Evolutionary conservation across 2,888 invertebrate species (phyloP).

Genomic region (Colletes collaris): DNA sequence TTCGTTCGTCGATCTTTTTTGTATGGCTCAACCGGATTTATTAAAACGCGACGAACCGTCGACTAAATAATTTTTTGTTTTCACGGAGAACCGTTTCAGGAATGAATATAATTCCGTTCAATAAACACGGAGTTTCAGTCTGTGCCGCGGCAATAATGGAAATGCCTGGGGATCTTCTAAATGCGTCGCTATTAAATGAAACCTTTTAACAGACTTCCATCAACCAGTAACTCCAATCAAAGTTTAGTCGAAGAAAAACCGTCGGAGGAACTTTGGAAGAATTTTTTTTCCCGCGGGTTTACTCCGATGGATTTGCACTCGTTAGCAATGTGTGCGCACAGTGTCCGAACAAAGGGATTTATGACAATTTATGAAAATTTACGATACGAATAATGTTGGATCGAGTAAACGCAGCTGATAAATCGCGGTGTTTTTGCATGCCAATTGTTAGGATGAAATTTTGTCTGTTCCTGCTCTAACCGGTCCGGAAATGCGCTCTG

Average conservation of each 20-base stretch:
- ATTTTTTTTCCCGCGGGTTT: no score
- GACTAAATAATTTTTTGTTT: no score
- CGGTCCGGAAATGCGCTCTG: neutral
- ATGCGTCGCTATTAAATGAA: neutral
- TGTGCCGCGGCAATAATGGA: constrained; percentile 3
- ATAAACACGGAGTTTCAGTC: constrained; percentile 4
- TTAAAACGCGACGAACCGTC: no score
- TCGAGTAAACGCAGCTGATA: no score
- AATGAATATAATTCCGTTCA: neutral
- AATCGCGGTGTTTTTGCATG: no score
- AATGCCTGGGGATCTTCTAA: neutral
- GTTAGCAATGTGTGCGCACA: no score
- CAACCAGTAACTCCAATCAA: neutral
- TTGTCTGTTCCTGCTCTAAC: neutral
- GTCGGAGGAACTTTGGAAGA: neutral
- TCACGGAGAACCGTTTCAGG: neutral
- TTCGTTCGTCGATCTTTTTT: no score
- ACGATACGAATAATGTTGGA: no score
- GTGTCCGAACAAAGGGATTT: no score
- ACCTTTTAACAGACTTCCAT: constrained; percentile 9
- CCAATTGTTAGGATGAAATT: neutral
- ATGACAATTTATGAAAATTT: no score
- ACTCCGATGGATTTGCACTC: no score
- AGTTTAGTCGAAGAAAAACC: constrained; percentile 2
- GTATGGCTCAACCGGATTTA: no score